These are phyloP conservation scores for Camarhynchus parvulus DNA, from an alignment of 2,113 vertebrate species.

Conservation along the genomic window DNA sequence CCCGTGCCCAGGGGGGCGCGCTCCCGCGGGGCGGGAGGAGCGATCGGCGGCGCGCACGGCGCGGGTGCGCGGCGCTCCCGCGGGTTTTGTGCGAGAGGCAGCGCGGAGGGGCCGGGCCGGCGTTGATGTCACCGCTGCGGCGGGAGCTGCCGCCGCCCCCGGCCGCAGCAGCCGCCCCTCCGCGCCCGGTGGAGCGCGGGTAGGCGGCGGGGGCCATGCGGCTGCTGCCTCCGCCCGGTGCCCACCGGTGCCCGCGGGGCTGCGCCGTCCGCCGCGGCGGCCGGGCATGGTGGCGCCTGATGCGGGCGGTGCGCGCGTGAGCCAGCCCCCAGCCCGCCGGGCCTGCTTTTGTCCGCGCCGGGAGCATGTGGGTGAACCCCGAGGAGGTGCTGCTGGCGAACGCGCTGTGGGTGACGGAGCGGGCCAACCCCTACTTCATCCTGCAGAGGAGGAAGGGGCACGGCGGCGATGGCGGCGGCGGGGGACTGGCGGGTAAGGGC, in stretches of 20 bases:
- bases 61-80: background rate
- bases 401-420: conserved; percentile 94
- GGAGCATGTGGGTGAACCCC: conserved; percentile 93
- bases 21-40: background rate
- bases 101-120: background rate
- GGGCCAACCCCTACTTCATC: conserved; percentile 97
- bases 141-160: background rate
- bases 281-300: background rate
- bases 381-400: conserved; percentile 96
- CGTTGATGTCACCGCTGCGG: conserved; percentile 15
- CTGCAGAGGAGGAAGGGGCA: conserved; percentile 95
- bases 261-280: background rate
- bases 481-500: conserved; percentile 81
- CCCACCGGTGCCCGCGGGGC: background rate
- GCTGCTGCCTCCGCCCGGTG: background rate
- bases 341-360: background rate
- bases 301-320: background rate
- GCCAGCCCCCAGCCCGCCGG: background rate
- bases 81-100: background rate
- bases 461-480: conserved; percentile 89
- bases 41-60: background rate
- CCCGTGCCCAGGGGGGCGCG: background rate
- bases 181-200: background rate
- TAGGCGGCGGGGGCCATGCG: background rate
- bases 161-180: background rate